Percentiles rank a stretch among this genome's conserved stretches.
These are phyloP conservation scores for Pantherophis vulpinus DNA, from an alignment of 2,797 vertebrate genomes.

Conservation along the genomic window DNA sequence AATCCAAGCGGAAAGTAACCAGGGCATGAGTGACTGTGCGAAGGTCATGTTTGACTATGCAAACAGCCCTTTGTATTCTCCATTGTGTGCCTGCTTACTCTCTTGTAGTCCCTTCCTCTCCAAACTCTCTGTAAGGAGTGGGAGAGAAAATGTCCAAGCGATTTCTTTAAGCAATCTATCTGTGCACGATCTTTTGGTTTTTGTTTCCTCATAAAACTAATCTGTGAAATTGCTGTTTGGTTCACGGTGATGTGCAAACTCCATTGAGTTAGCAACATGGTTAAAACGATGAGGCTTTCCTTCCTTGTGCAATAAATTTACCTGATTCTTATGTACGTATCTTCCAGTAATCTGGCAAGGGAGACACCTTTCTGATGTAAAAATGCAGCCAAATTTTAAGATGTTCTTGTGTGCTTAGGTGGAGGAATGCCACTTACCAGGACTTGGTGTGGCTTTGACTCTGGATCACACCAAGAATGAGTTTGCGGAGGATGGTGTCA, in stretches of 20 bases:
- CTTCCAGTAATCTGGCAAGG: not conserved
- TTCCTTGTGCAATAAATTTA: not conserved
- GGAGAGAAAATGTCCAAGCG: not conserved
- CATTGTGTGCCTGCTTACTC: not conserved
- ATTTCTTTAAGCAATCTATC: not conserved
- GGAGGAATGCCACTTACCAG: conserved; percentile 95
- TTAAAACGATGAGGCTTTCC: not conserved
- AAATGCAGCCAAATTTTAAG: not conserved
- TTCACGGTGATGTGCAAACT: not conserved
- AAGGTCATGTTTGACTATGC: not conserved
- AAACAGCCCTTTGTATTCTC: not conserved
- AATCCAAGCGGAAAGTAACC: no score
- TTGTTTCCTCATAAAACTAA: not conserved
- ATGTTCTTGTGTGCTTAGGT: conserved; percentile 72
- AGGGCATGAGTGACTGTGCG: no score
- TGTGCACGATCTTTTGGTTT: not conserved
- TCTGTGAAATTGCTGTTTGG: not conserved
- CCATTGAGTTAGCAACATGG: not conserved
- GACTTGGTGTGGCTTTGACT: conserved; percentile 95
- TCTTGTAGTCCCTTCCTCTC: not conserved
- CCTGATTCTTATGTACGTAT: not conserved
- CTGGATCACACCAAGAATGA: conserved; percentile 93
- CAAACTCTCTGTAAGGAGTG: not conserved
- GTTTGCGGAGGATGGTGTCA: conserved; percentile 88
- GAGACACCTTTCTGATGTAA: not conserved